Percentiles rank a stretch among this genome's conserved stretches.
Evolutionary conservation across 2,888 invertebrate genomes (phyloP).

Genomic region (Cordilura impudica): DNA sequence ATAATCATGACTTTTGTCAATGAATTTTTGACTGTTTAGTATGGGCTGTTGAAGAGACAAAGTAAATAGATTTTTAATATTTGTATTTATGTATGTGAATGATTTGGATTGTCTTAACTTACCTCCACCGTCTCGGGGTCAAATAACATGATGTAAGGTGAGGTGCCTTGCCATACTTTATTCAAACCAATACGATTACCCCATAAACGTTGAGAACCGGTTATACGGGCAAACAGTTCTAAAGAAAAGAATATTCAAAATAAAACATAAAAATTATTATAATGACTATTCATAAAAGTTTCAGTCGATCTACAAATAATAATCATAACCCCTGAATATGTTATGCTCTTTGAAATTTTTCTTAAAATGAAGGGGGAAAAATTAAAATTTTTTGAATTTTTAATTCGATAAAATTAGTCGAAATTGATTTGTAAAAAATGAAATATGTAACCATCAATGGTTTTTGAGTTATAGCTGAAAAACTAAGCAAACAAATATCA

Average conservation of each 20-base stretch:
- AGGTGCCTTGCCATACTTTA: conserved; percentile 79
- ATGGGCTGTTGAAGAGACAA: conserved; percentile 77
- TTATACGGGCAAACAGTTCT: conserved; percentile 79
- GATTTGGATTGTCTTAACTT: conserved; percentile 37
- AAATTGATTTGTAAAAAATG: too few species aligned
- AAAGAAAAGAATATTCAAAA: conserved; percentile 42
- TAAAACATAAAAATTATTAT: conserved; percentile 8
- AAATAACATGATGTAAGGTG: conserved; percentile 79
- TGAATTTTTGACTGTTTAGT: conserved; percentile 80
- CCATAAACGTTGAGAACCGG: conserved; percentile 79
- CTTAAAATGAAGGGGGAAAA: too few species aligned
- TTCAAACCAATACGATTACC: conserved; percentile 79
- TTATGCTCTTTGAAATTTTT: too few species aligned
- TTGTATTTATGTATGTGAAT: too few species aligned
- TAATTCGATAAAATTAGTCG: too few species aligned
- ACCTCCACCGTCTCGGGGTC: conserved; percentile 79
- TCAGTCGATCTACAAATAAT: too few species aligned
- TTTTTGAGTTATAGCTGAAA: too few species aligned
- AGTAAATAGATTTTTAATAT: too few species aligned
- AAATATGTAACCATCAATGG: too few species aligned
- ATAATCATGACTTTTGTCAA: conserved; percentile 81
- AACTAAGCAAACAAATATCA: too few species aligned
- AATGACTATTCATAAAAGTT: background rate
- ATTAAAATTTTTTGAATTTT: too few species aligned
- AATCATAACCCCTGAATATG: too few species aligned